Evolutionary conservation across 2,888 invertebrate genomes (phyloP), one percentile per base, ranked within the genome.

Genomic region (Cheilosia pagana): DNA sequence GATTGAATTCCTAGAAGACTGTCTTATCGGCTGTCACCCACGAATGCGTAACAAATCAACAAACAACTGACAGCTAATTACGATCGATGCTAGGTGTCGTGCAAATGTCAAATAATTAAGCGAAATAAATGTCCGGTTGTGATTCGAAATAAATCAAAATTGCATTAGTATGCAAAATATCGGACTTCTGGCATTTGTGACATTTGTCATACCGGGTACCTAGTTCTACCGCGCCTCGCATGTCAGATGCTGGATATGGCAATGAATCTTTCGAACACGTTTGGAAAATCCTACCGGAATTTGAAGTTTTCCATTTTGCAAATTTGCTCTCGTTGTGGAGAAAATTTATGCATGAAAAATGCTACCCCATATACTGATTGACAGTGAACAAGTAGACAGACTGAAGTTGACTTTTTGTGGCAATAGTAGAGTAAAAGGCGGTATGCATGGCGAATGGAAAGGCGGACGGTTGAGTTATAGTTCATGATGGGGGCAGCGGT

Each of bases 221-320:
- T 77, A 68, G 19, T 71, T 77, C 39, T 52, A 48, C 57, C 50
- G 50, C 31, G 45, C 57, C 68, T 43, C 50, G n/a, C n/a, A 41
- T 23, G 28, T 57, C 10, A 21, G 21, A n/a, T n/a, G n/a, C n/a
- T n/a, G n/a, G n/a, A n/a, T 52, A 16, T 35, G 67, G 21, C 35
- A 77, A 77, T 70, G 62, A 70, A 63, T 70, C 71, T 63, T 35
- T 12, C 14, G 28, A 52, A 59, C 50, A 43, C 10, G 8, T 28
- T 72, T 71, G 81, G 81, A 81, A 81, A 81, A 81, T 71, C 81
- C 81, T 77, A 77, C 81, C 81, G 81, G 81, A 77, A 77, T 81
- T 77, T 23, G 35, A 48, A 43, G 67, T 71, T 76, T 67, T 71
- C 65, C 55, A 59, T 70, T 67, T 59, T 65, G 19, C 12, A 35